Conservation (phyloP, 2,888 invertebrate genomes). For the Cheilosia pagana region DNA sequence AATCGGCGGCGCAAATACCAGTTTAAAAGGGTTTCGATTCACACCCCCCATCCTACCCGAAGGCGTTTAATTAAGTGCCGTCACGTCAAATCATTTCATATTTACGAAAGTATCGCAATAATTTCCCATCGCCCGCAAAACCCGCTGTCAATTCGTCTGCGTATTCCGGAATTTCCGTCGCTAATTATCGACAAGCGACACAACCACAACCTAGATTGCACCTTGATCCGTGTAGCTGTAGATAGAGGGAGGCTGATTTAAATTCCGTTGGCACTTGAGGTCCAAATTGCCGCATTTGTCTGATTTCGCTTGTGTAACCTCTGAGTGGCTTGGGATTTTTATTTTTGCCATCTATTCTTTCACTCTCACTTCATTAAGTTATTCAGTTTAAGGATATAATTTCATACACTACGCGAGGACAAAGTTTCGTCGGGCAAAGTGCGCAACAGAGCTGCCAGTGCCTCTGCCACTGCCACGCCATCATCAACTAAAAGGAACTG, state of each 20-base stretch:
- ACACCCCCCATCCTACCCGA: slow-evolving; percentile 21
- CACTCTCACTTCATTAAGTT: slow-evolving; percentile 62
- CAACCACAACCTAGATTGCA: slow-evolving; percentile 15
- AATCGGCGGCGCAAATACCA: slow-evolving; percentile 25
- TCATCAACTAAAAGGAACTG: slow-evolving; percentile 49
- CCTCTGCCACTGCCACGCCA: slow-evolving; percentile 24
- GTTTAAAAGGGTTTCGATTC: slow-evolving; percentile 49
- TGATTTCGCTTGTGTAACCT: slow-evolving; percentile 47
- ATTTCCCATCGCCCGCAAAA: slow-evolving; percentile 31
- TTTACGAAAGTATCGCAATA: slow-evolving; percentile 60
- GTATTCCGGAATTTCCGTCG: slow-evolving; percentile 53
- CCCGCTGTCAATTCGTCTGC: background rate
- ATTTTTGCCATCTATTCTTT: slow-evolving; percentile 7
- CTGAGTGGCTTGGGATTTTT: slow-evolving; percentile 25
- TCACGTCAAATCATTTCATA: slow-evolving; percentile 73
- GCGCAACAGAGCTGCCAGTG: slow-evolving; percentile 61
- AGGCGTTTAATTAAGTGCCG: slow-evolving; percentile 73
- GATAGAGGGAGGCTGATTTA: too few species aligned
- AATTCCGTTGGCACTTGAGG: slow-evolving; percentile 58
- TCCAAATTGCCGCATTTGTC: slow-evolving; percentile 65
- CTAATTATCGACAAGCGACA: slow-evolving; percentile 63
- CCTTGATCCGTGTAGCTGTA: too few species aligned
- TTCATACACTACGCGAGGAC: slow-evolving; percentile 62
- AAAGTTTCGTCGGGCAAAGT: slow-evolving; percentile 63
- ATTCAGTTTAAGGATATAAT: slow-evolving; percentile 72